Evolutionary conservation across 2,113 vertebrate species (phyloP).

Genomic region (Larimichthys polyactis): DNA sequence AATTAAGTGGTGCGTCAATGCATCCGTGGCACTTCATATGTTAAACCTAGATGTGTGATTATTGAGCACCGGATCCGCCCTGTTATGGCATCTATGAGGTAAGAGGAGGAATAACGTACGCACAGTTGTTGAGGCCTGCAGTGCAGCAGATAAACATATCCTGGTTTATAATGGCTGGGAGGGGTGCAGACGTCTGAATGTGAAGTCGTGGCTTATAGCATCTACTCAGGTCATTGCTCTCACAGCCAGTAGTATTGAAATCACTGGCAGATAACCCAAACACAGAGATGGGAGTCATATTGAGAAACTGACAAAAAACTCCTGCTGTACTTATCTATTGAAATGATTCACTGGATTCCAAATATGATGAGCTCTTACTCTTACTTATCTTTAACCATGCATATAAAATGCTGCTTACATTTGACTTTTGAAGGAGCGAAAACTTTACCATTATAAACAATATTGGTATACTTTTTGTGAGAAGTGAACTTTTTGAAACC

Average conservation of each 20-base stretch:
- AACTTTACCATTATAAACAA: background rate
- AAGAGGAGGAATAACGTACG: constrained; percentile 24
- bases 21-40: constrained; percentile 15
- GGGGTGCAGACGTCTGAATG: background rate
- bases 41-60: constrained; percentile 45
- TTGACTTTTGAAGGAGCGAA: background rate
- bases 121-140: constrained; percentile 12
- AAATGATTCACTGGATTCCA: constrained; percentile 1
- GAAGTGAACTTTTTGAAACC: background rate
- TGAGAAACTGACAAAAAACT: constrained; percentile 9
- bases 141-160: constrained; percentile 35
- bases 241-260: constrained; percentile 3
- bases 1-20: constrained; percentile 40
- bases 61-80: constrained; percentile 43
- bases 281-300: constrained; percentile 22
- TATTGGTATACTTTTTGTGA: background rate
- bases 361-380: background rate
- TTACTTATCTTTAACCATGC: background rate
- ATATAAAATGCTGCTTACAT: background rate
- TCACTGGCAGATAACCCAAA: constrained; percentile 27
- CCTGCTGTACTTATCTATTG: too few species aligned
- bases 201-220: constrained; percentile 1
- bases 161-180: constrained; percentile 27
- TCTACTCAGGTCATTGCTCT: background rate
- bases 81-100: constrained; percentile 63